These are phyloP conservation scores for Halictus rubicundus DNA, from an alignment of 1,140 invertebrate genomes.

Conservation along the genomic window DNA sequence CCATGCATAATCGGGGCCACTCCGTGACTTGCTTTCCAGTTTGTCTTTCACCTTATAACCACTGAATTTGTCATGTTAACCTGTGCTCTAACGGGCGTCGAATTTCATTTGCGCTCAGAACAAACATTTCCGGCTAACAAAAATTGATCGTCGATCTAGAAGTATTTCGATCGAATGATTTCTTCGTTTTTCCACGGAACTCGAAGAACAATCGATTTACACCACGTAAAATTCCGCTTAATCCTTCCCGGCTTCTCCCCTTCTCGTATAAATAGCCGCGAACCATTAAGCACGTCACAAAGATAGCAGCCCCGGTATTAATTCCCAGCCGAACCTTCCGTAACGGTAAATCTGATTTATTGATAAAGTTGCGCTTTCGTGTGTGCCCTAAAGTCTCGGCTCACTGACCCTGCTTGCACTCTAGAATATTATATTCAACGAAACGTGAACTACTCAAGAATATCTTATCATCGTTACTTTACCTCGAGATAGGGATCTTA, in stretches of 20 bases:
- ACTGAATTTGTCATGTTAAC: too few relatives aligned
- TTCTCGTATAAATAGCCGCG: conserved; percentile 48
- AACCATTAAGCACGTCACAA: conserved; percentile 42
- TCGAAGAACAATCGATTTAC: conserved; percentile 52
- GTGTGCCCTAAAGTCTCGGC: neutral
- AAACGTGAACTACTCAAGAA: neutral
- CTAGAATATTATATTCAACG: neutral
- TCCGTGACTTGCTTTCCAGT: too few relatives aligned
- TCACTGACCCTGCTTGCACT: neutral
- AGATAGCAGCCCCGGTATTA: conserved; percentile 23
- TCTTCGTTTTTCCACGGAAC: neutral
- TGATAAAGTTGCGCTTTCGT: conserved; percentile 23
- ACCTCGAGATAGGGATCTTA: too few relatives aligned
- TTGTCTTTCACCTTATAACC: too few relatives aligned
- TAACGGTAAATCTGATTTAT: conserved; percentile 35
- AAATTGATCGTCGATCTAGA: neutral
- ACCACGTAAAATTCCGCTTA: conserved; percentile 44
- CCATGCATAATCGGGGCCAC: too few relatives aligned
- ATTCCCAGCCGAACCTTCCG: conserved; percentile 14
- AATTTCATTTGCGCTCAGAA: too few relatives aligned
- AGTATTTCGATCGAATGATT: neutral
- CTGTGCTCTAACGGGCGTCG: too few relatives aligned
- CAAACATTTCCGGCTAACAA: too few relatives aligned
- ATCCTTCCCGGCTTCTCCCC: conserved; percentile 22
- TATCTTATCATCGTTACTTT: neutral